phyloP scores from a whole-genome alignment of 2,113 vertebrate genomes.

The Pygoscelis adeliae region DNA sequence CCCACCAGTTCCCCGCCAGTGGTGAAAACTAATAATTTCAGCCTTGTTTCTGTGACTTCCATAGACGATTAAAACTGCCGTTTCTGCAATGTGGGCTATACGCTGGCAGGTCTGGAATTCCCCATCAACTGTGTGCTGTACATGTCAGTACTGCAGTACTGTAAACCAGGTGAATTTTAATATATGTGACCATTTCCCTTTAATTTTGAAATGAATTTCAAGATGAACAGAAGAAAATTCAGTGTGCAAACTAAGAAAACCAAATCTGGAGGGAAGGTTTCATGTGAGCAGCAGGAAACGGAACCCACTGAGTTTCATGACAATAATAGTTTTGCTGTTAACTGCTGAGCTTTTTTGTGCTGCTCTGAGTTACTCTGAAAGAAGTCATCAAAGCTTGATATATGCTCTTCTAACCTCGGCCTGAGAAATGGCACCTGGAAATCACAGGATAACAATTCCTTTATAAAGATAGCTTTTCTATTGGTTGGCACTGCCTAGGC shows the following conservation, averaged over 20 bases:
- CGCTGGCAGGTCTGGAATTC: not conserved
- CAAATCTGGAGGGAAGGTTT: not conserved
- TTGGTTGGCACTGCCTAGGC: not conserved
- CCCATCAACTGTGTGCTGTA: not conserved
- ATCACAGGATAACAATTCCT: not conserved
- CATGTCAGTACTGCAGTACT: not conserved
- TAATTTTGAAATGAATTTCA: not conserved
- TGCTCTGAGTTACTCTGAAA: not conserved
- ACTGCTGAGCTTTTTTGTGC: not conserved
- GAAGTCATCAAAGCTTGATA: not conserved
- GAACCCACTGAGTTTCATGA: not conserved
- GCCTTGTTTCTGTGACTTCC: not conserved
- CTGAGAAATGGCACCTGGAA: not conserved
- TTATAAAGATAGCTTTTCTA: not conserved
- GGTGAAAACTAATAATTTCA: not conserved
- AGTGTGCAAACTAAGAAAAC: not conserved
- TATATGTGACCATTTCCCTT: not conserved
- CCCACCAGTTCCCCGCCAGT: not conserved
- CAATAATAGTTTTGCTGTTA: not conserved
- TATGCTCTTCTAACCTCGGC: not conserved
- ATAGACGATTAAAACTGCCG: not conserved
- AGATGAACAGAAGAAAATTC: not conserved
- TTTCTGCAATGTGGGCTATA: not conserved
- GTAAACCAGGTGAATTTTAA: conserved; percentile 6
- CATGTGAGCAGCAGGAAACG: not conserved